These are phyloP conservation scores for Arizona elegans DNA, from an alignment of 2,113 vertebrate species.

Conservation along the genomic window DNA sequence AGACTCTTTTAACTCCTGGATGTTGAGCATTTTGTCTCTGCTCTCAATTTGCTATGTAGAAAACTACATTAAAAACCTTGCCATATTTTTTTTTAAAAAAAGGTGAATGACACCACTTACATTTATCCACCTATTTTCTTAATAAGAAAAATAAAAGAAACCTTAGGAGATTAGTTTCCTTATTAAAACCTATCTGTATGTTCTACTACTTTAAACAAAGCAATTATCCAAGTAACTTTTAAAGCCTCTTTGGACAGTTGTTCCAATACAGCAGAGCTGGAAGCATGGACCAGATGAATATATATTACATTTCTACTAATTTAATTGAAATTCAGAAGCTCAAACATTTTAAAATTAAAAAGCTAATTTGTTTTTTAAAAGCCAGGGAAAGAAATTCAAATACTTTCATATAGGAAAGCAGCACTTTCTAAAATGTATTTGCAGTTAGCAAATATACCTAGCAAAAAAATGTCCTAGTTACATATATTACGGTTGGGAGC, in stretches of 20 bases:
- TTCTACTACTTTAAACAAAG: background rate
- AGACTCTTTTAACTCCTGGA: background rate
- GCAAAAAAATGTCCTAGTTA: background rate
- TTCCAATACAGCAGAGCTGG: background rate
- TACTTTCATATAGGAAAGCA: background rate
- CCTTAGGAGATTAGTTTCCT: background rate
- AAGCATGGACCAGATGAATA: background rate
- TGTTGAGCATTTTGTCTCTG: background rate
- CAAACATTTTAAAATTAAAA: constrained; percentile 11
- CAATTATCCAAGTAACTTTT: background rate
- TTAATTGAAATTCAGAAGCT: background rate
- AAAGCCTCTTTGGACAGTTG: background rate
- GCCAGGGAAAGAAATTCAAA: background rate
- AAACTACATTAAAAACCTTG: background rate
- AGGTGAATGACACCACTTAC: background rate
- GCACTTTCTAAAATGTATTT: background rate
- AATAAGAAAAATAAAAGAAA: background rate
- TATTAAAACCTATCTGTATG: background rate
- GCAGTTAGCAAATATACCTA: background rate
- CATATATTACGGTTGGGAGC: background rate
- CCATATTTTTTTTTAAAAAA: background rate
- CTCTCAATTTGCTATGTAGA: background rate
- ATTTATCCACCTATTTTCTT: background rate
- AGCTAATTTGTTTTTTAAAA: constrained; percentile 1
- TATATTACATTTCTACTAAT: background rate